A percentile compares a stretch with the other conserved stretches of the same genome.
phyloP scores from a whole-genome alignment of 1,140 invertebrate species.

The Drosophila miranda region DNA sequence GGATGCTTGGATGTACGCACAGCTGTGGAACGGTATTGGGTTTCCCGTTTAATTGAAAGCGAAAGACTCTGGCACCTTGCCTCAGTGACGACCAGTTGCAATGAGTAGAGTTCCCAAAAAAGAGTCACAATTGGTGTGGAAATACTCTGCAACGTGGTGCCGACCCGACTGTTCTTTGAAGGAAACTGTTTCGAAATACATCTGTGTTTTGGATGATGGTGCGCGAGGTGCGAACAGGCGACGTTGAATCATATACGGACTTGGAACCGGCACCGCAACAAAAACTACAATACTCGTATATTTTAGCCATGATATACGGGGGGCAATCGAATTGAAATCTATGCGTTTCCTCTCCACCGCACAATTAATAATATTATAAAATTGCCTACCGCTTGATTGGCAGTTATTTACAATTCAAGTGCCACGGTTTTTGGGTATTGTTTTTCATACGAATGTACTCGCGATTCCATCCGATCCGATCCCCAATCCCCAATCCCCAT shows the following conservation, averaged over 20 bases:
- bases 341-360: slow-evolving; percentile 44
- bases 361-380: slow-evolving; percentile 50
- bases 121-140: not conserved
- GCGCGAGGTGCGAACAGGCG: not conserved
- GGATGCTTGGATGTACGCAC: no score
- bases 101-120: no score
- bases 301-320: slow-evolving; percentile 16
- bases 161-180: no score
- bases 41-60: no score
- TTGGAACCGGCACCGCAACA: slow-evolving; percentile 2
- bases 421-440: slow-evolving; percentile 8
- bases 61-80: no score
- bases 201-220: not conserved
- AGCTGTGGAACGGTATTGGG: no score
- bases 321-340: slow-evolving; percentile 35
- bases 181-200: slow-evolving; percentile 13
- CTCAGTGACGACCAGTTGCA: no score
- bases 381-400: slow-evolving; percentile 29
- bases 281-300: not conserved
- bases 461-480: no score
- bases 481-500: no score
- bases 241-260: slow-evolving; percentile 30
- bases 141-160: not conserved
- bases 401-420: slow-evolving; percentile 49
- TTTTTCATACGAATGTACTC: slow-evolving; percentile 10